Evolutionary conservation across 2,113 vertebrate species (phyloP).

Genomic region (Muntiacus muntjak): DNA sequence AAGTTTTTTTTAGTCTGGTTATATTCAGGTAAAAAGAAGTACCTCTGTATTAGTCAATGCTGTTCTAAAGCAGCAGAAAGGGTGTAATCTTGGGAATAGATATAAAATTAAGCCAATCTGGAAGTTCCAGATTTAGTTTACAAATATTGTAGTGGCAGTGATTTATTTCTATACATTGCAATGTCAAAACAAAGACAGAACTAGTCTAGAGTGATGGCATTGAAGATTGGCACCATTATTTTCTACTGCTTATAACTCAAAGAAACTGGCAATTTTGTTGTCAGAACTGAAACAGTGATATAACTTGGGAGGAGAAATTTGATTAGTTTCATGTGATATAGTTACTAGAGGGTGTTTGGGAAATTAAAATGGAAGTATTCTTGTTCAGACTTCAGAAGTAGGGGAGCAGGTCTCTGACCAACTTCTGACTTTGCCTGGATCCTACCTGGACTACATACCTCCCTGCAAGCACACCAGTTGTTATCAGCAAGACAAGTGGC

Average conservation of each 20-base stretch:
- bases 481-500: neutral
- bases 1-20: neutral
- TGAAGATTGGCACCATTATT: neutral
- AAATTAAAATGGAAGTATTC: neutral
- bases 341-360: neutral
- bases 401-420: neutral
- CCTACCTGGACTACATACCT: neutral
- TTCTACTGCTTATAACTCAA: neutral
- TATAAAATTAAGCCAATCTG: neutral
- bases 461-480: neutral
- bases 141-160: neutral
- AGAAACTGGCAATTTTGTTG: neutral
- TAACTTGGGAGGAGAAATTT: neutral
- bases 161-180: neutral
- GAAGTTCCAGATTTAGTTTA: neutral
- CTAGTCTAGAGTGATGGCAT: neutral
- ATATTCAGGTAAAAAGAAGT: neutral
- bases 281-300: neutral
- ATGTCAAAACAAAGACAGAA: slow-evolving; percentile 20
- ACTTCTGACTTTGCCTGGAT: neutral
- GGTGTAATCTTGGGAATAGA: neutral
- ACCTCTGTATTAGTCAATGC: neutral
- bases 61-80: neutral
- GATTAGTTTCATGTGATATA: neutral
- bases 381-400: neutral